Conservation (phyloP, 2,888 invertebrate species). For the Cephus pygmeus region DNA sequence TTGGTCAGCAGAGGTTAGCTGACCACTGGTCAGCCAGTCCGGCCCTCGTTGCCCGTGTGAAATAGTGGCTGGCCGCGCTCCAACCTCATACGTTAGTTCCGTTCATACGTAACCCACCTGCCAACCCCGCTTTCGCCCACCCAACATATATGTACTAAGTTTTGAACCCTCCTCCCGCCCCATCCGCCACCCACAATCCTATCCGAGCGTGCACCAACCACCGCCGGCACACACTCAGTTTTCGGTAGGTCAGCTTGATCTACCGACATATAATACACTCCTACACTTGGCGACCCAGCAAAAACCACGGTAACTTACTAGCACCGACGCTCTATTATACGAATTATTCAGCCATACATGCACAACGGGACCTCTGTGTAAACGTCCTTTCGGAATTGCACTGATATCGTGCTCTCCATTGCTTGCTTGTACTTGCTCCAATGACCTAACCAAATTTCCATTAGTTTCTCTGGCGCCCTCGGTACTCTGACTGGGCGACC, state of each 20-base stretch:
- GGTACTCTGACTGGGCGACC: not conserved
- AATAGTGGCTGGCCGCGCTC: slow-evolving; percentile 61
- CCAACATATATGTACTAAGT: slow-evolving; percentile 18
- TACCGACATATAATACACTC: slow-evolving; percentile 30
- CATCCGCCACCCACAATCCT: slow-evolving; percentile 11
- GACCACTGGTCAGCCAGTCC: slow-evolving; percentile 42
- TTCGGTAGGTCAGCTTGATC: slow-evolving; percentile 36
- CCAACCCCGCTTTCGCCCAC: slow-evolving; percentile 34
- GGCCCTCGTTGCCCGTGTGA: slow-evolving; percentile 52
- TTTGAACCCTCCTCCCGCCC: slow-evolving; percentile 8
- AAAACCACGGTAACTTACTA: slow-evolving; percentile 37
- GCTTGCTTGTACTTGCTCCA: not conserved
- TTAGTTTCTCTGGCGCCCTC: not conserved
- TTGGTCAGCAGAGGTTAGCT: slow-evolving; percentile 57
- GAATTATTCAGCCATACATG: slow-evolving; percentile 33
- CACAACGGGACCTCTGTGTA: slow-evolving; percentile 11
- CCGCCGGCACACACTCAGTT: slow-evolving; percentile 26
- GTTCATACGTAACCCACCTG: slow-evolving; percentile 59
- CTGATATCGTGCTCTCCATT: slow-evolving; percentile 5
- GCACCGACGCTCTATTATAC: slow-evolving; percentile 23
- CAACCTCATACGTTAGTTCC: slow-evolving; percentile 61
- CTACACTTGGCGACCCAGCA: slow-evolving; percentile 14
- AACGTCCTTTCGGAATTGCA: slow-evolving; percentile 13
- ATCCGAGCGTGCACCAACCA: slow-evolving; percentile 15
- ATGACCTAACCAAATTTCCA: not conserved